Conservation (phyloP, 2,797 vertebrate species). For the Carapus acus region DNA sequence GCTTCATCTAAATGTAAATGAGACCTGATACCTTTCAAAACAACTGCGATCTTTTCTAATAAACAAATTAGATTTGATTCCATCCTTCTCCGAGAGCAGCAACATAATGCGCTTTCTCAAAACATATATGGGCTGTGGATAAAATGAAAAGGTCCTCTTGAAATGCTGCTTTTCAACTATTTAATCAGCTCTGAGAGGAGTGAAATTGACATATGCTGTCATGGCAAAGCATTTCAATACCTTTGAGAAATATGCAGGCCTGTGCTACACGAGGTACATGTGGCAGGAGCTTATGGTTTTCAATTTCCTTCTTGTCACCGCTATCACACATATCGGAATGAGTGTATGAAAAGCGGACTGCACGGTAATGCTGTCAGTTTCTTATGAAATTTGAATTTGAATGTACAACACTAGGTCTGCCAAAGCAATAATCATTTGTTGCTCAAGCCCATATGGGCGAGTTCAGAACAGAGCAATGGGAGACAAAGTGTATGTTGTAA, state of each 20-base stretch:
- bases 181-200: slow-evolving; percentile 38
- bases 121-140: slow-evolving; percentile 47
- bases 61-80: slow-evolving; percentile 70
- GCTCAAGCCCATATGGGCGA: background rate
- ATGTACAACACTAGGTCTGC: background rate
- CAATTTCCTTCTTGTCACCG: slow-evolving; percentile 51
- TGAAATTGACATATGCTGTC: slow-evolving; percentile 40
- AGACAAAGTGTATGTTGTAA: no score
- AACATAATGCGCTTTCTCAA: slow-evolving; percentile 55
- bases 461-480: no score
- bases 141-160: slow-evolving; percentile 50
- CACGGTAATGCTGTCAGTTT: slow-evolving; percentile 17
- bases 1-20: slow-evolving; percentile 78
- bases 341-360: slow-evolving; percentile 30
- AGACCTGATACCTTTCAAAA: slow-evolving; percentile 70
- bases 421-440: background rate
- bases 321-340: slow-evolving; percentile 24
- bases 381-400: slow-evolving; percentile 13
- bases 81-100: slow-evolving; percentile 45
- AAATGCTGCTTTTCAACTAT: slow-evolving; percentile 38
- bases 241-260: slow-evolving; percentile 37
- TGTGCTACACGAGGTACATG: slow-evolving; percentile 23
- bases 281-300: slow-evolving; percentile 26
- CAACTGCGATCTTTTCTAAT: slow-evolving; percentile 71
- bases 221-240: slow-evolving; percentile 39